Base-by-base conservation (phyloP, 2,888 invertebrate genomes). In the Pristionchus japonicus region DNA sequence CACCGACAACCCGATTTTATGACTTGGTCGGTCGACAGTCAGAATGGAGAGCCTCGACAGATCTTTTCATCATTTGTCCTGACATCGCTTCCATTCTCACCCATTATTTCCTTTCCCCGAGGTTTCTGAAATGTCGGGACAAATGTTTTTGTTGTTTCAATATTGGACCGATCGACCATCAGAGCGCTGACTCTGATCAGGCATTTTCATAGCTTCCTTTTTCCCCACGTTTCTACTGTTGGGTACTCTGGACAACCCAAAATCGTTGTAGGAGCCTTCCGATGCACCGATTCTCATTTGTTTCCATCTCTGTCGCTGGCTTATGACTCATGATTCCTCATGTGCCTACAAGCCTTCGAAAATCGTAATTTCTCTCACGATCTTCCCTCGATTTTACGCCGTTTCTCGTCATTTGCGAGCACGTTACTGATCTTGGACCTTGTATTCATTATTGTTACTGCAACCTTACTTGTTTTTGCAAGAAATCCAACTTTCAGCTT, bases 291-390 rank as follows among this genome's bases (percentile, higher is more conserved):
- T 9, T 57, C 57, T 57, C n/a, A n/a, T n/a, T 57, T n/a, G 23
- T n/a, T n/a, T n/a, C n/a, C 64, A 27, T 64, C 64, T 64, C 20
- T 64, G 31, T 64, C 64, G 31, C 64, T 64, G 31, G 31, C 31
- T 64, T 64, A 31, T 64, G 64, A 31, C 64, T 64, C 64, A 31
- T 57, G 57, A 31, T 64, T 27, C 27, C 61, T 23, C 13, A 31
- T 64, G 15, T 64, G 31, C 15, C 31, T 9, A 27, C 27, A 7
- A 27, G 4, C 52, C 64, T 64, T 64, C 27, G 64, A 34, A 70
- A 70, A 70, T 70, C 70, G 70, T 70, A 70, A 70, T 70, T 70
- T 70, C 70, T 67, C 67, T 9, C 31, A 13, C 31, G 31, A 64
- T 64, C 64, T 34, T 70, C 37, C 34, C 70, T 70, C 70, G 70